phyloP scores from a whole-genome alignment of 2,797 vertebrate species.

The Molothrus aeneus region DNA sequence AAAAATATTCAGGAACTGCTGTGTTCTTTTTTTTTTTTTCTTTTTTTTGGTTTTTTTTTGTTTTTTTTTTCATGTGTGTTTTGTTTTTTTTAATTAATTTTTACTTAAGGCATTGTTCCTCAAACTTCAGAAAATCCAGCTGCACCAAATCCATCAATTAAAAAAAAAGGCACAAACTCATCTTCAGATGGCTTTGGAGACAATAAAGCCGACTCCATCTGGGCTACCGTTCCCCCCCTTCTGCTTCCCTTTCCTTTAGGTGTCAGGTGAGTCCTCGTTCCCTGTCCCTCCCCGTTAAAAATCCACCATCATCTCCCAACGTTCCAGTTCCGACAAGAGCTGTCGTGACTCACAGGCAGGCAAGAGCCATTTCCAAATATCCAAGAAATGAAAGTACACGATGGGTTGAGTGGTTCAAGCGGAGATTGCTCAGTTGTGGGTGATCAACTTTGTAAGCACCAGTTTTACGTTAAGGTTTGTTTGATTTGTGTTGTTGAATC shows the following conservation, averaged over 20 bases:
- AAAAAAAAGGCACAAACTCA: constrained; percentile 92
- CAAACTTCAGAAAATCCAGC: constrained; percentile 83
- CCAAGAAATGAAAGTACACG: constrained; percentile 74
- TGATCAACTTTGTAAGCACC: constrained; percentile 77
- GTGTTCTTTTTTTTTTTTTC: background rate
- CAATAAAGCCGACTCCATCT: constrained; percentile 74
- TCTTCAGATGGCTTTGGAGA: constrained; percentile 81
- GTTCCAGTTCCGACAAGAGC: constrained; percentile 3
- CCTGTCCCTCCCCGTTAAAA: constrained; percentile 56
- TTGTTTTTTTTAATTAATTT: background rate
- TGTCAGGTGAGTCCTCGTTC: constrained; percentile 55
- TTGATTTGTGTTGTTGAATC: constrained; percentile 59
- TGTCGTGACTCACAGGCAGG: constrained; percentile 61
- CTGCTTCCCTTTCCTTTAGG: constrained; percentile 48
- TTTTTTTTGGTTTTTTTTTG: no score
- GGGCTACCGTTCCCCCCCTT: constrained; percentile 58
- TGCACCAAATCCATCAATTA: constrained; percentile 83
- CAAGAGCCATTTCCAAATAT: constrained; percentile 66
- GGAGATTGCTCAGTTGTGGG: constrained; percentile 72
- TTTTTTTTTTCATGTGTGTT: background rate
- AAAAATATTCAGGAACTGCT: constrained; percentile 56
- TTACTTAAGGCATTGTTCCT: constrained; percentile 94
- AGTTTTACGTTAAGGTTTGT: constrained; percentile 72
- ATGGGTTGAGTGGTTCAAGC: constrained; percentile 75
- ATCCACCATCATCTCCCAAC: constrained; percentile 8